These are phyloP conservation scores for Rhineura floridana DNA, from an alignment of 2,113 vertebrate species.

Conservation along the genomic window DNA sequence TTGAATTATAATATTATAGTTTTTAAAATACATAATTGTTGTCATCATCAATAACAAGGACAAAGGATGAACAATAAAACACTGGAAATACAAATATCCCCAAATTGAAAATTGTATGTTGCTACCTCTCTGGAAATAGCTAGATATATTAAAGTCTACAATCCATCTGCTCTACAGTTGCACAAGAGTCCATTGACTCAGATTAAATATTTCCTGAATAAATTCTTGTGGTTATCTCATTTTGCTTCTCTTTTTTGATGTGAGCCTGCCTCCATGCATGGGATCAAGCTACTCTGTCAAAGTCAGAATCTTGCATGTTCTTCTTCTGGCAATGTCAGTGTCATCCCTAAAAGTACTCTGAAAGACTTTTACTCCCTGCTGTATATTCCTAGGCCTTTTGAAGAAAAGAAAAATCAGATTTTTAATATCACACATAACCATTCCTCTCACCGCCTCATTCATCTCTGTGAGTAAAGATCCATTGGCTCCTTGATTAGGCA, in stretches of 20 bases:
- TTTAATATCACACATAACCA: neutral
- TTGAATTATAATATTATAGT: neutral
- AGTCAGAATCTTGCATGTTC: neutral
- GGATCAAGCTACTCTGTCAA: neutral
- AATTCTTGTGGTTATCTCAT: neutral
- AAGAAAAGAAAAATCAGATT: neutral
- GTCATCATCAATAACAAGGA: too few species aligned
- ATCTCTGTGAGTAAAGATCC: constrained; percentile 19
- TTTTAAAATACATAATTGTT: too few species aligned
- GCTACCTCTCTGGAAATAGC: neutral
- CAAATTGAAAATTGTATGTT: neutral
- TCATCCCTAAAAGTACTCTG: neutral
- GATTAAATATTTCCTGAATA: neutral
- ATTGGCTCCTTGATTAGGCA: constrained; percentile 19
- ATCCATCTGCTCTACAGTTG: neutral
- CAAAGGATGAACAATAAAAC: neutral
- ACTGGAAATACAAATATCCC: neutral
- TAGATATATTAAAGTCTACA: neutral
- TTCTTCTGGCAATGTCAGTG: neutral
- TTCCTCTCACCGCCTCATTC: neutral
- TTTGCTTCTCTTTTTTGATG: neutral
- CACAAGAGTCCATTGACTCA: neutral
- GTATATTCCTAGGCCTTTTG: neutral
- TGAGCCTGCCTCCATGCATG: neutral
- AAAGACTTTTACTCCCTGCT: neutral